Percentiles rank a stretch among this genome's conserved stretches.
Conservation (phyloP, 2,113 vertebrate species). For the Sterna hirundo region DNA sequence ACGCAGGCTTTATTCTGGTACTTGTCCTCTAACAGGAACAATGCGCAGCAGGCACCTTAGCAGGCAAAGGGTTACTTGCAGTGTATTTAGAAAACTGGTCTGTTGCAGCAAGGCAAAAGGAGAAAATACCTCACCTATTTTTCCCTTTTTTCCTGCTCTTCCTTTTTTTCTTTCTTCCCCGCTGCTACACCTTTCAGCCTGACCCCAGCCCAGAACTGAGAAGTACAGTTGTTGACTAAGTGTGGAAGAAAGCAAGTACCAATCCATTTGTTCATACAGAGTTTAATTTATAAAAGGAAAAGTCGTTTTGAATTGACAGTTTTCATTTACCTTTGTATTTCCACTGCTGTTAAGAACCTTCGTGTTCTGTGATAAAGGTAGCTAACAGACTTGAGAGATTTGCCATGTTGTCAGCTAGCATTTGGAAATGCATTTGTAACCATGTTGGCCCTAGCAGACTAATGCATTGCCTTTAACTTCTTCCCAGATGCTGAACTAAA, state of each 20-base stretch:
- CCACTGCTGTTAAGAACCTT: neutral
- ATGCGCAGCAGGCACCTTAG: neutral
- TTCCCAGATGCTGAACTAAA: neutral
- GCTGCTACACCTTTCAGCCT: neutral
- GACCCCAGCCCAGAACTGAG: neutral
- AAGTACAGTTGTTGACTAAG: neutral
- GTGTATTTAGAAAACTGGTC: neutral
- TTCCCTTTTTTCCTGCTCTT: neutral
- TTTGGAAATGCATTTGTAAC: slow-evolving; percentile 35
- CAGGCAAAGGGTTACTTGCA: neutral
- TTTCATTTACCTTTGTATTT: slow-evolving; percentile 28
- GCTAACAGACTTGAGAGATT: neutral
- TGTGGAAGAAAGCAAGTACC: slow-evolving; percentile 11
- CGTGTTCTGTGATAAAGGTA: neutral
- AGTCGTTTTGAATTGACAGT: slow-evolving; percentile 25
- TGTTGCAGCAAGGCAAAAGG: neutral
- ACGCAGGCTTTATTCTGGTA: neutral
- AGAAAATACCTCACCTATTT: neutral
- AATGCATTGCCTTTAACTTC: neutral
- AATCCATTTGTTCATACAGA: neutral
- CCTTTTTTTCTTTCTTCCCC: neutral
- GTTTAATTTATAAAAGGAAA: slow-evolving; percentile 38
- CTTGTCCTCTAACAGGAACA: neutral
- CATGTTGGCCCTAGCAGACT: neutral
- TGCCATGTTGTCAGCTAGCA: slow-evolving; percentile 8